Evolutionary conservation across 1,140 invertebrate species (phyloP), one percentile per base, ranked within the genome.

Genomic region (Lasioglossum baleicum): DNA sequence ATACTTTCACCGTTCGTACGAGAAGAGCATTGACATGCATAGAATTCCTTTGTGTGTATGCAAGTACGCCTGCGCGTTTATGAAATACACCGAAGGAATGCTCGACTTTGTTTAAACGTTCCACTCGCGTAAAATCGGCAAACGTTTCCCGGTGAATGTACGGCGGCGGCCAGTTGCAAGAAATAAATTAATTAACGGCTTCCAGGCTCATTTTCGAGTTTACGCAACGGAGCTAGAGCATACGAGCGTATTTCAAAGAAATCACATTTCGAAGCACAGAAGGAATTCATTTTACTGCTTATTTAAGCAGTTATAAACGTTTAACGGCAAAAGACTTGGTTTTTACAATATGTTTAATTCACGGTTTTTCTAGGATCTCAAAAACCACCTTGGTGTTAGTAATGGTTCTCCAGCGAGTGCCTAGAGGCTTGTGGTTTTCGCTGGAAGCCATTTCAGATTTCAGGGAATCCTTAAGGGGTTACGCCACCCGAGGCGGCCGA

Each of bases 1-100:
- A 72, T 56, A 84, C 82, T 85, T 85, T 84, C 83, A 80, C 83
- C 65, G 26, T 65, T 26, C 58, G 51, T 8, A 8, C 40, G 61
- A 79, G 76, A 79, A 65, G 76, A 79, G 69, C 63, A 73, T 79
- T 42, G 76, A 65, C 70, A 20, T 56, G 76, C 61, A 65, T 44
- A 73, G 70, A 79, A 73, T 79, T 79, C 76, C 76, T 73, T 65
- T 79, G 61, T 73, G 67, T 31, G 22, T 17, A 56, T 35, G 48
- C 44, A 20, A 42, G 35, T 48, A 73, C 51, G 60, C 51, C 48
- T 22, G 69, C 51, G 61, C 60, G 69, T 73, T 73, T 79, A 53
- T 44, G 76, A 79, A 79, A 79, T 64, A 58, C 35, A 31, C 35
- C 48, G 31, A 2, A 44, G 69, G 75, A 78, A 78, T 72, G 69